These are phyloP conservation scores for Platerodrilus igneus DNA, from an alignment of 2,888 invertebrate species.

Conservation along the genomic window DNA sequence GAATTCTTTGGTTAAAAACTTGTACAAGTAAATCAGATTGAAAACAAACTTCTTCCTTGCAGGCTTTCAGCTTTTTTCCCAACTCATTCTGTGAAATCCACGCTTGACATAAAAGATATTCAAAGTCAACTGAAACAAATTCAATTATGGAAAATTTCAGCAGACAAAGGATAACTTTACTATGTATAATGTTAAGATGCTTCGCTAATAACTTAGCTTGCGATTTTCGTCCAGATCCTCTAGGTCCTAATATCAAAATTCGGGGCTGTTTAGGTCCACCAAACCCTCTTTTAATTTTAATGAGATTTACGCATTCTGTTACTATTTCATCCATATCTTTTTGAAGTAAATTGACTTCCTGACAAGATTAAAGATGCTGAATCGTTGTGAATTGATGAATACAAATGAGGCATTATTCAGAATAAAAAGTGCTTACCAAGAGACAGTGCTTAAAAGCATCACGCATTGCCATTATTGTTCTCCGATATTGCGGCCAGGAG, in stretches of 20 bases:
- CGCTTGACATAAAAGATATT: conserved; percentile 52
- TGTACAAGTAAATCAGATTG: conserved; percentile 42
- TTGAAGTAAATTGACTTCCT: conserved; percentile 44
- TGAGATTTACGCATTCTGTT: conserved; percentile 41
- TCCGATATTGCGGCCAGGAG: conserved; percentile 41
- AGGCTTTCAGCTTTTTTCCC: conserved; percentile 39
- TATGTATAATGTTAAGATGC: conserved; percentile 53
- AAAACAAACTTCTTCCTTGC: conserved; percentile 40
- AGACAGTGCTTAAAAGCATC: conserved; percentile 42
- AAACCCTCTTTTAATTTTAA: conserved; percentile 40
- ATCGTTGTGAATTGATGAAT: too few species aligned
- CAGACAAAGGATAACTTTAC: conserved; percentile 34
- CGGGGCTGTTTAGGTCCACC: conserved; percentile 55
- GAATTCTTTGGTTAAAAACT: conserved; percentile 47
- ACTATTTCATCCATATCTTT: conserved; percentile 43
- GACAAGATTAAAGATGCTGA: conserved; percentile 13
- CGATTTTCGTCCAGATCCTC: conserved; percentile 55
- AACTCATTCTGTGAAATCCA: conserved; percentile 42
- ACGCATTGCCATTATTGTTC: conserved; percentile 41
- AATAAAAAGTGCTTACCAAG: conserved; percentile 38
- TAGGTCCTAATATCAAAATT: conserved; percentile 56
- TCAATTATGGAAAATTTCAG: neutral
- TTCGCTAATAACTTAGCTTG: conserved; percentile 52
- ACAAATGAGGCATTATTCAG: too few species aligned
- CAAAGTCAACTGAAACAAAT: conserved; percentile 53